Percentiles rank a stretch among this genome's conserved stretches.
Conservation (phyloP, 2,113 vertebrate species). For the Alethe diademata region DNA sequence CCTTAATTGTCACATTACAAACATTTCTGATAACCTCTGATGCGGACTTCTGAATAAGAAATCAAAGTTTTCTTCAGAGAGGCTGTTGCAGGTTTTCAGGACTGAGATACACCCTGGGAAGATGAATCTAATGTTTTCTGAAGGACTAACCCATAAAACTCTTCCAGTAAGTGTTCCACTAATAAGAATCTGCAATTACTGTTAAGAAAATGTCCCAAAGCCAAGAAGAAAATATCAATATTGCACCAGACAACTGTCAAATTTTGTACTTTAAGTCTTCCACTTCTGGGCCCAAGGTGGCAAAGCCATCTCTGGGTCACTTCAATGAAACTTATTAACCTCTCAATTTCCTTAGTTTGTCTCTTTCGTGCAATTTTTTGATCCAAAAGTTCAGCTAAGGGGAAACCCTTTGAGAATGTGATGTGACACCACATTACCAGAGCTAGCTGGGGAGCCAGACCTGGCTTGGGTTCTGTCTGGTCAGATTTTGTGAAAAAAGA, state of each 20-base stretch:
- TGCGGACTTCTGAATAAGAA: background rate
- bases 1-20: background rate
- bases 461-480: conserved; percentile 43
- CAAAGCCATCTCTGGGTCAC: background rate
- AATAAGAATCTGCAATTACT: background rate
- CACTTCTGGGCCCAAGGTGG: background rate
- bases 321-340: background rate
- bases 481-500: conserved; percentile 48
- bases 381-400: conserved; percentile 23
- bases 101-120: background rate
- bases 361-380: background rate
- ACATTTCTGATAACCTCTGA: background rate
- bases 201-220: background rate
- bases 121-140: background rate
- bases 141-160: background rate
- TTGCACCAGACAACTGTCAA: background rate
- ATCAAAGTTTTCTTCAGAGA: background rate
- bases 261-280: background rate
- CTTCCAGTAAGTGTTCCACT: background rate
- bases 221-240: background rate
- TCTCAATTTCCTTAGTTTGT: background rate
- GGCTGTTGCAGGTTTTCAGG: background rate
- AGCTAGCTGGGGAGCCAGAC: conserved; percentile 72
- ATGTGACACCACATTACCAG: conserved; percentile 12
- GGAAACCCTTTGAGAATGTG: conserved; percentile 21